Conservation (phyloP, 2,888 invertebrate species). For the Drosophila aldrichi region DNA sequence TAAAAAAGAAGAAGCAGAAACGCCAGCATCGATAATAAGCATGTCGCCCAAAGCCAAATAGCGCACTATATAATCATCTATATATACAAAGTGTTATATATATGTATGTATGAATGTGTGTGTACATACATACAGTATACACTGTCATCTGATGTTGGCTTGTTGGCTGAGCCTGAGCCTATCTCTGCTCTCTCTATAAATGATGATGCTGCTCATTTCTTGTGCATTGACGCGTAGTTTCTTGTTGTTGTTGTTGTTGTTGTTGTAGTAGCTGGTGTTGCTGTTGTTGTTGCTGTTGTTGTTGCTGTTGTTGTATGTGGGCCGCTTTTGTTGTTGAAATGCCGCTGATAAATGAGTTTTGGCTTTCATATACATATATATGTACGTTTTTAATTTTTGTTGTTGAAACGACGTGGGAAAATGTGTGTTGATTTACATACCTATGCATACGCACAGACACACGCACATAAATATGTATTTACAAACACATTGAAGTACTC, state of each 20-base stretch:
- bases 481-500: constrained; percentile 21
- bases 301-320: constrained; percentile 48
- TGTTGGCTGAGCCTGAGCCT: constrained; percentile 34
- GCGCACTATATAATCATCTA: constrained; percentile 63
- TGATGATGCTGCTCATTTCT: constrained; percentile 73
- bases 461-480: not conserved
- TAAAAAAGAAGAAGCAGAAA: constrained; percentile 7
- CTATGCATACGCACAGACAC: constrained; percentile 12
- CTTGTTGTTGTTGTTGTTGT: constrained; percentile 26
- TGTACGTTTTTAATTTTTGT: constrained; percentile 8
- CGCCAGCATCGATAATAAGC: constrained; percentile 55
- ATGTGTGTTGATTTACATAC: constrained; percentile 67
- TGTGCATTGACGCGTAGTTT: constrained; percentile 62
- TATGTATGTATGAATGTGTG: not conserved
- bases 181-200: constrained; percentile 57
- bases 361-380: constrained; percentile 33
- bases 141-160: constrained; percentile 11
- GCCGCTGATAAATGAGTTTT: constrained; percentile 76
- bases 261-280: constrained; percentile 14
- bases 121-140: not conserved
- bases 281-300: not conserved
- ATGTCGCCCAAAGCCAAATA: constrained; percentile 55
- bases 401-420: constrained; percentile 74
- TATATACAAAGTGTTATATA: constrained; percentile 4
- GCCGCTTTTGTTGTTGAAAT: constrained; percentile 71